These are phyloP conservation scores for Lytechinus pictus DNA, from an alignment of 35 echinoderm and acorn worm species.

Conservation along the genomic window DNA sequence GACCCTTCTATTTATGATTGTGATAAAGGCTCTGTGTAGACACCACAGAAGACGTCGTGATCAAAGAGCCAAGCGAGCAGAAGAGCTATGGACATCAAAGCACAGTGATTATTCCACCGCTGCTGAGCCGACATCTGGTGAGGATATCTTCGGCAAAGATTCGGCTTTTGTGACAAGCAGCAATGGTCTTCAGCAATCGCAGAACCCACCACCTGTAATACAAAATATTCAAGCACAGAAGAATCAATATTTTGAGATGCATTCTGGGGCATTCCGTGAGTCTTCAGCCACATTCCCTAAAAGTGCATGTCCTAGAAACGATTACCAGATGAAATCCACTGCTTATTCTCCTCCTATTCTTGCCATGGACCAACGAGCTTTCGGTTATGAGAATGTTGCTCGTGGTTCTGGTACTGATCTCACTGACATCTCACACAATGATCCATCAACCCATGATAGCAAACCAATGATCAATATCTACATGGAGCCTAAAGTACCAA, in stretches of 20 bases:
- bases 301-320: background rate
- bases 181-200: background rate
- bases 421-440: background rate
- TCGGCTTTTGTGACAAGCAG: background rate
- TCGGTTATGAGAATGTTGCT: conserved; percentile 3
- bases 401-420: conserved; percentile 23
- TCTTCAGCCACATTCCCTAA: background rate
- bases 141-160: background rate
- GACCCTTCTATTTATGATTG: background rate
- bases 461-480: background rate
- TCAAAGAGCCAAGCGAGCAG: background rate
- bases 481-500: background rate
- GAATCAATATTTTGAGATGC: conserved; percentile 24
- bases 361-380: background rate
- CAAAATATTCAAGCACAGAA: background rate
- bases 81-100: conserved; percentile 3
- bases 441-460: background rate
- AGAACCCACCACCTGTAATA: background rate
- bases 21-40: background rate
- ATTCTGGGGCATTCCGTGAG: background rate
- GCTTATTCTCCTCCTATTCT: background rate
- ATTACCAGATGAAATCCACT: background rate
- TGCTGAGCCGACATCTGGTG: background rate
- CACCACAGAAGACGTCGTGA: background rate
- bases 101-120: background rate